Conservation (phyloP, 2,888 invertebrate genomes). For the Mythimna impura region DNA sequence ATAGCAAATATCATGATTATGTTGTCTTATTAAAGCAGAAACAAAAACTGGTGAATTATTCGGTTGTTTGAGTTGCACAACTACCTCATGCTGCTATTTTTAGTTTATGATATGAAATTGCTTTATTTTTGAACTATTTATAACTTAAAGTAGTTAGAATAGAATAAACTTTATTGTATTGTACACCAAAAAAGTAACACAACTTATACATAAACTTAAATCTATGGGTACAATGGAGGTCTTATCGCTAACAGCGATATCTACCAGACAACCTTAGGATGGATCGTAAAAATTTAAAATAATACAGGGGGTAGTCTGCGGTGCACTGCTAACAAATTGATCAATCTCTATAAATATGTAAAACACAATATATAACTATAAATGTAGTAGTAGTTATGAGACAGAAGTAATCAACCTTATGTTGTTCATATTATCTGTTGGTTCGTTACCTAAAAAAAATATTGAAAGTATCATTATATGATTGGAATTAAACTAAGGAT, state of each 20-base stretch:
- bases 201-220: too few relatives aligned
- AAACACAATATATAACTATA: too few relatives aligned
- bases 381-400: background rate
- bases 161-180: too few relatives aligned
- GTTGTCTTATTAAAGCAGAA: conserved; percentile 63
- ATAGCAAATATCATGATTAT: conserved; percentile 57
- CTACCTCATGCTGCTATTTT: conserved; percentile 16
- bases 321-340: too few relatives aligned
- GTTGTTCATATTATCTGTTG: background rate
- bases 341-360: too few relatives aligned
- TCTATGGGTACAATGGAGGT: too few relatives aligned
- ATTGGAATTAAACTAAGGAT: too few relatives aligned
- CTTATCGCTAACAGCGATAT: too few relatives aligned
- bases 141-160: background rate
- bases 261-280: too few relatives aligned
- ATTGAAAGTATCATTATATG: background rate
- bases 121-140: conserved; percentile 4
- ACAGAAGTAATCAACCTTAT: background rate
- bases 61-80: conserved; percentile 29
- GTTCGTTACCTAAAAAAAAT: background rate
- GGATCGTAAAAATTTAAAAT: too few relatives aligned
- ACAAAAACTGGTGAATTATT: conserved; percentile 47
- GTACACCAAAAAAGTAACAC: too few relatives aligned
- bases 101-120: background rate
- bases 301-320: too few relatives aligned